Base-by-base conservation (phyloP, 2,113 vertebrate genomes). In the Miniopterus natalensis region DNA sequence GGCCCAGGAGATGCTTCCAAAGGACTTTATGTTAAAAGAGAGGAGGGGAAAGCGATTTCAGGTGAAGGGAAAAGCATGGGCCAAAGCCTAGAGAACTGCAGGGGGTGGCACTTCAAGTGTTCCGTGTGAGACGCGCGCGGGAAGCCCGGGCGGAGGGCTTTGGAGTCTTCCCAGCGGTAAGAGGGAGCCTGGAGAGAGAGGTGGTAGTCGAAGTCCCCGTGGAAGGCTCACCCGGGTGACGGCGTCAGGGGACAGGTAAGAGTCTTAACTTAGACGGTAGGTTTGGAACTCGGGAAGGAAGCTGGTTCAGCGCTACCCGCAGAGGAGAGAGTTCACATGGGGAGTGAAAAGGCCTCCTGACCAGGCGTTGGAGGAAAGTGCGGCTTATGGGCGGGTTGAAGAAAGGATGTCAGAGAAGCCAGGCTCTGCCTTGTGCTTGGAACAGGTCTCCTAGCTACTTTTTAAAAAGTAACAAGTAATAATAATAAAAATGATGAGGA, bases 351-450 rank as follows among this genome's bases (percentile, higher is more conserved):
- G 65, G n/a, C 27, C 5, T 53, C n/a, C 23, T 65, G 36, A 18
- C 12, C 14, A 4, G 68, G 45, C 25, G 42, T 29, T 49, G 42
- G 53, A 63, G 27, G 61, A 73, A 84, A 95, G n/a, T 74, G 15
- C 12, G 59, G 5, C 51, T 88, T 53, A 51, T 49, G 20, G 25
- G 8, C 80, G 1, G 23, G 2, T 66, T 83, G 36, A 84, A 36
- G 74, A 36, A 85, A 70, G 21, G 42, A 11, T n/a, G 23, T 73
- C n/a, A 47, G 1, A 84, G 57, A 66, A 71, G 29, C 74, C 45
- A 66, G 25, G 8, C 40, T 93, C 93, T 85, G 40, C 42, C 42
- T 66, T 90, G n/a, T 92, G 9, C 53, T 93, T 53, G 29, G 11
- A 90, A 53, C 10, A 27, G 7, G 53, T 68, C 51, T 84, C 9